Conservation (phyloP, 2,888 invertebrate genomes). For the Acleris laterana region DNA sequence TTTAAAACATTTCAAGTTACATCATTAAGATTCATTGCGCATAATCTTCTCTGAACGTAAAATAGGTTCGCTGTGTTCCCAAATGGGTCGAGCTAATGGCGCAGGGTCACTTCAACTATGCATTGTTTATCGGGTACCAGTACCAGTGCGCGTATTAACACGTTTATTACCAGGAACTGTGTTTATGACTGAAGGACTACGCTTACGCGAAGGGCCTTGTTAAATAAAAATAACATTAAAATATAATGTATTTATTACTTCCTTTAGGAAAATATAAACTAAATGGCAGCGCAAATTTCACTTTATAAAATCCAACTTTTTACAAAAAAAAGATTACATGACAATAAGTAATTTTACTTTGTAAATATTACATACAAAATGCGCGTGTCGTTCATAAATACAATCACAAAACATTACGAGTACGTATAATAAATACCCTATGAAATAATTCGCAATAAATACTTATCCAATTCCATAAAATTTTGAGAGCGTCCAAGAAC, state of each 20-base stretch:
- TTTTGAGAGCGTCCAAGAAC: conserved; percentile 80
- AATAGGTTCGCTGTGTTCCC: conserved; percentile 25
- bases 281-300: conserved; percentile 42
- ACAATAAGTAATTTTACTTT: conserved; percentile 42
- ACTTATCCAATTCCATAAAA: conserved; percentile 53
- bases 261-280: conserved; percentile 24
- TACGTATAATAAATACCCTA: conserved; percentile 39
- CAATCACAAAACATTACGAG: conserved; percentile 7
- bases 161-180: conserved; percentile 30
- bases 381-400: conserved; percentile 42
- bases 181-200: background rate
- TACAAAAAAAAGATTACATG: conserved; percentile 22
- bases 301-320: conserved; percentile 26
- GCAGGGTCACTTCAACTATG: conserved; percentile 31
- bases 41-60: conserved; percentile 20
- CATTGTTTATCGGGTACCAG: conserved; percentile 25
- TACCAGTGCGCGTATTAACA: conserved; percentile 3
- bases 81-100: conserved; percentile 25
- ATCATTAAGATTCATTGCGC: conserved; percentile 32
- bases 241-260: conserved; percentile 21
- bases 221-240: background rate
- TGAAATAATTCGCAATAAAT: conserved; percentile 28
- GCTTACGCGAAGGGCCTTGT: too few relatives aligned
- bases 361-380: conserved; percentile 64
- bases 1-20: background rate